Base-by-base conservation (phyloP, 2,888 invertebrate species). In the Amblyteles armatorius region DNA sequence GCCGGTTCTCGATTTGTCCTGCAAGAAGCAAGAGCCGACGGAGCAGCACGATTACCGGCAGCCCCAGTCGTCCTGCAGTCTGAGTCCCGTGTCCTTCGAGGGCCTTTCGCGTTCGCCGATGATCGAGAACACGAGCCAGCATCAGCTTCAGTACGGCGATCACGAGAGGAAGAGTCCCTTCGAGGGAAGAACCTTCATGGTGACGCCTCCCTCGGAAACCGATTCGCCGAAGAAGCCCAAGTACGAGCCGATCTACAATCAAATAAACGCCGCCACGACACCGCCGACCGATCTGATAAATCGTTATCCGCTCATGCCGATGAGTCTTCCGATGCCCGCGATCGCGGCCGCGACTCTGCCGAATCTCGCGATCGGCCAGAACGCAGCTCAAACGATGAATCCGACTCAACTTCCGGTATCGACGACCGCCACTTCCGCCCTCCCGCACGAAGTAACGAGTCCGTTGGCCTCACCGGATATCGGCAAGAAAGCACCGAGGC, bases 401-500 rank as follows among this genome's bases (percentile, higher is more conserved):
- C 9, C 48, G 3, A 52, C 77, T 5, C 86, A 88, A 71, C 72
- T 87, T 16, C 80, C 83, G 1, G 73, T 88, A 0, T 80, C 83
- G 0, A 82, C 85, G 6, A 76, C 88, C 7, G 22, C 89, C 0
- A 77, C 86, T 0, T 9, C 88, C 3, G 81, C 84, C 11, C 69
- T 76, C 3, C 6, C 68, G 3, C 82, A 79, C 9, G 86, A 90
- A 0, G 16, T 57, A 0, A 1, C 76, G 11, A 48, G 73, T 7
- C 57, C 84, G 0, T 13, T 72, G 19, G 16, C 68, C 5, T 67
- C 90, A 71, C 84, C 91, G 74, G 92, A 92, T 63, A 87, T 88
- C 7, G 88, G 92, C 29, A 92, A 94, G 29, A 96, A 95, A 89
- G 87, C 93, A 3, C 94, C 95, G 0, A 94, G 96, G 2, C 96